These are phyloP conservation scores for Thamnophis elegans DNA, from an alignment of 2,797 vertebrate species.

Conservation along the genomic window DNA sequence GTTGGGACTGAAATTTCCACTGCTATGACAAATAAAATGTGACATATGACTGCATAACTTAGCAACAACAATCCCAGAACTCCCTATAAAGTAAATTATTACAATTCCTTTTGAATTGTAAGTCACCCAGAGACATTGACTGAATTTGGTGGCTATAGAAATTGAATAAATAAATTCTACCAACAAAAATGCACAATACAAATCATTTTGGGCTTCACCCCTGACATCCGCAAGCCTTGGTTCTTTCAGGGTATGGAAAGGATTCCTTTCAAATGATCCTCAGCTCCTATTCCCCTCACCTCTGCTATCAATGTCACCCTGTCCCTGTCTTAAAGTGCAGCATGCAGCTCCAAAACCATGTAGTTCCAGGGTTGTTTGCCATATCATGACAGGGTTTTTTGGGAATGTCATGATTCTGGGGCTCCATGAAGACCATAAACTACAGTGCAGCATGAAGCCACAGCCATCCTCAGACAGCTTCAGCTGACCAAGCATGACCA, in stretches of 20 bases:
- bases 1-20: background rate
- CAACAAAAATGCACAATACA: background rate
- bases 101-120: background rate
- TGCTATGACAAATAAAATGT: background rate
- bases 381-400: background rate
- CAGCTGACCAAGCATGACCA: background rate
- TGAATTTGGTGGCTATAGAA: background rate
- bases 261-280: background rate
- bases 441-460: background rate
- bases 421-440: background rate
- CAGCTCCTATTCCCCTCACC: background rate
- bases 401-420: background rate
- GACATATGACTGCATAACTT: background rate
- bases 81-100: background rate
- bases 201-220: background rate
- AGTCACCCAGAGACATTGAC: background rate
- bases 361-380: background rate
- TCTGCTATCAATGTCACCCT: background rate
- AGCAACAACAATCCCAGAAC: background rate
- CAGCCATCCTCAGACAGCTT: background rate
- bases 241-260: background rate
- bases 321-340: background rate
- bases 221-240: background rate
- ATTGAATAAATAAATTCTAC: background rate
- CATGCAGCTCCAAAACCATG: background rate